Base-by-base conservation (phyloP, 2,888 invertebrate genomes). In the Agrilus biguttatus region DNA sequence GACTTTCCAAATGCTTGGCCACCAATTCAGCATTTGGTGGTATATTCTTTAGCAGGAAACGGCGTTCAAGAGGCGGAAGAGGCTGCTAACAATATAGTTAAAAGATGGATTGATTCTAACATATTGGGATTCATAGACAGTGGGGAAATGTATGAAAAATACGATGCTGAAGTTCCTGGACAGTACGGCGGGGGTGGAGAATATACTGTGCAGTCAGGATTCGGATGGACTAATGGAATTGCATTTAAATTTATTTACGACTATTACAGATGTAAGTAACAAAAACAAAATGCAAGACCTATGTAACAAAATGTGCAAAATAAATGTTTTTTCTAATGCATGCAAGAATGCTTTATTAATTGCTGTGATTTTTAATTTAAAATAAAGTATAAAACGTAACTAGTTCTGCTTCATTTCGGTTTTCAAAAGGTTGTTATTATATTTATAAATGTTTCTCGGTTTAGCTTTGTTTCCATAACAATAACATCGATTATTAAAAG, bases 1-100 rank as follows among this genome's bases (percentile, higher is more conserved):
- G 85, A 86, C 59, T 79, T 76, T 55, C 84, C 88, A 0, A 89
- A 89, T 58, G 85, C 83, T 0, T 90, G 89, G 89, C 80, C 89
- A 0, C 89, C 89, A 3, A 71, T 83, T 36, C 81, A 87, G 48
- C 80, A 82, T 54, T 74, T 87, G 41, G 66, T 83, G 2, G 75
- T 87, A 3, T 73, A 79, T 58, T 79, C 80, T 3, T 63, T 87
- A 46, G 72, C 76, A 42, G 70, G 73, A 32, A 72, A 79, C 8
- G 70, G 69, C 0, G 72, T 71, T 10, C 50, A 56, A 1, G 71
- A 75, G 52, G 78, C 79, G 0, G 60, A 69, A 40, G 57, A 70
- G 12, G 53, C 78, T 43, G 85, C 85, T 0, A 70, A 71, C 49
- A 63, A 75, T 37, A 65, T 86, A 32, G 82, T 83, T 1, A 69